Evolutionary conservation across 2,797 vertebrate species (phyloP).

Genomic region (Enteromius argenteus): DNA sequence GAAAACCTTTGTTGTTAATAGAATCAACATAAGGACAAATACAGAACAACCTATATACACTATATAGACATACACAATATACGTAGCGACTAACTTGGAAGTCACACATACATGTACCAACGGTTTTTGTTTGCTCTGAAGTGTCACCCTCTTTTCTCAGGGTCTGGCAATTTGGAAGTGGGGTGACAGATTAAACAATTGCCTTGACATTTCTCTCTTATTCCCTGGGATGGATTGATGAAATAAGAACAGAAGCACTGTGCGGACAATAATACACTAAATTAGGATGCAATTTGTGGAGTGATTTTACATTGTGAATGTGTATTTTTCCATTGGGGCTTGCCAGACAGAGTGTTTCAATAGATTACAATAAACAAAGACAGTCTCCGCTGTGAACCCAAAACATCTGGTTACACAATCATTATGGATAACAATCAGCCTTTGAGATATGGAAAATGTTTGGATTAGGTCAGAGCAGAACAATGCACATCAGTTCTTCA

Average conservation of each 20-base stretch:
- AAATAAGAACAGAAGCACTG: background rate
- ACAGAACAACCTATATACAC: background rate
- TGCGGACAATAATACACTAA: background rate
- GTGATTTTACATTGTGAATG: background rate
- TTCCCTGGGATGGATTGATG: background rate
- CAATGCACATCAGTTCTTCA: background rate
- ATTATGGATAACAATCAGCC: background rate
- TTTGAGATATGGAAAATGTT: background rate
- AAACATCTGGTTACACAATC: background rate
- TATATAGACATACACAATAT: background rate
- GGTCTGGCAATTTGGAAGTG: background rate
- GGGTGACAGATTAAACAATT: background rate
- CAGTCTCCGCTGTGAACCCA: background rate
- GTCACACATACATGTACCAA: background rate
- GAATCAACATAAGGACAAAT: conserved; percentile 3
- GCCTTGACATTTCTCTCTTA: background rate
- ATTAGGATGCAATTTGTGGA: background rate
- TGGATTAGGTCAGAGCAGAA: background rate
- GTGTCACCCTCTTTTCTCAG: background rate
- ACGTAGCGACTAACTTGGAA: background rate
- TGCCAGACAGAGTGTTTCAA: background rate
- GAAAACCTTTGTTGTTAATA: background rate
- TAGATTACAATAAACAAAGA: background rate
- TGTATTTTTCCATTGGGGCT: background rate
- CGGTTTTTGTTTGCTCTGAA: background rate